Evolutionary conservation across 2,888 invertebrate genomes (phyloP).

Genomic region (Cosmorhoe ocellata): DNA sequence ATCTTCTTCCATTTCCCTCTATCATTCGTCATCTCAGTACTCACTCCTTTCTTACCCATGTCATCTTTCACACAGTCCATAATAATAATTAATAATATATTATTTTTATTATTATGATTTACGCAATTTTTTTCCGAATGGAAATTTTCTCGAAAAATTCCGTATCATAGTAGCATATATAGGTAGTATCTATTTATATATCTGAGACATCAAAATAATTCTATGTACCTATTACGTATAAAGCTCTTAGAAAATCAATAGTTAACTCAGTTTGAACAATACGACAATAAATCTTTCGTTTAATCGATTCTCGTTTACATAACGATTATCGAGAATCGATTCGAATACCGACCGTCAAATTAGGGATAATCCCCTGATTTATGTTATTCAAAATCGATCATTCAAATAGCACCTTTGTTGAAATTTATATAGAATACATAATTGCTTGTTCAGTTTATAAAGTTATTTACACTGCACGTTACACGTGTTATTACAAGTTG

Average conservation of each 20-base stretch:
- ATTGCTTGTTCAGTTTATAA: not conserved
- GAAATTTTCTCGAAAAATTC: too few relatives aligned
- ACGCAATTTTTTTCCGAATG: too few relatives aligned
- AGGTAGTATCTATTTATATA: too few relatives aligned
- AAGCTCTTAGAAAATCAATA: not conserved
- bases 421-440: constrained; percentile 2
- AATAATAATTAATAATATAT: too few relatives aligned
- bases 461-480: not conserved
- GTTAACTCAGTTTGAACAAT: constrained; percentile 3
- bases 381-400: not conserved
- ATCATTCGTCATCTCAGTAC: too few relatives aligned
- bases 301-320: constrained; percentile 5
- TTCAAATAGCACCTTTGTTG: not conserved
- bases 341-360: constrained; percentile 1
- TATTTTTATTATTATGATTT: too few relatives aligned
- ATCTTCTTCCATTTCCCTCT: too few relatives aligned
- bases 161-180: too few relatives aligned
- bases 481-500: constrained; percentile 12
- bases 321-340: constrained; percentile 4
- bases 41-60: too few relatives aligned
- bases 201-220: too few relatives aligned
- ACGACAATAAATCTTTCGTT: constrained; percentile 14
- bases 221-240: too few relatives aligned
- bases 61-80: too few relatives aligned
- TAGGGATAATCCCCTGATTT: constrained; percentile 1